Conservation (phyloP, 2,113 vertebrate species). For the Clarias magur region DNA sequence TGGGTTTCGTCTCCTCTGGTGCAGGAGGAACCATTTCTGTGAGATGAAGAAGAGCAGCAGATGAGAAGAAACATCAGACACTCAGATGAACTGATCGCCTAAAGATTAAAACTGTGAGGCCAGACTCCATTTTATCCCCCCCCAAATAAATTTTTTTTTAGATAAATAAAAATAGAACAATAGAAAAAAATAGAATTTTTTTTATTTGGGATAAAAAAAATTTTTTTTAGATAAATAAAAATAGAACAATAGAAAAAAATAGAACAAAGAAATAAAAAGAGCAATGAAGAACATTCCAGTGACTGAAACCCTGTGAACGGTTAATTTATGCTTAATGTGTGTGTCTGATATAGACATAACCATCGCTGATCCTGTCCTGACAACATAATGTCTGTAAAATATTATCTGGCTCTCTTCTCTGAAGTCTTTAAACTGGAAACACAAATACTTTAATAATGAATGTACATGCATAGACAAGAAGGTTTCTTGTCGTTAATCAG, state of each 20-base stretch:
- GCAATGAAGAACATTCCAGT: neutral
- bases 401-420: neutral
- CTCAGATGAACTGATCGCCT: neutral
- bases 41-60: slow-evolving; percentile 59
- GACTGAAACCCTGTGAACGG: neutral
- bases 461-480: neutral
- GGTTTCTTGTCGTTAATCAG: neutral
- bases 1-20: slow-evolving; percentile 90
- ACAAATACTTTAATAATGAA: neutral
- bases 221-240: neutral
- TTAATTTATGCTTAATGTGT: neutral
- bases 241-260: neutral
- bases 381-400: neutral
- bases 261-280: neutral
- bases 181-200: too few species aligned
- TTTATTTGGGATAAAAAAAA: too few species aligned
- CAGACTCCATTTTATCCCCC: too few species aligned
- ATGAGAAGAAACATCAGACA: neutral
- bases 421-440: neutral
- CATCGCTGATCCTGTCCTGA: neutral
- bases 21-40: slow-evolving; percentile 85
- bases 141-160: too few species aligned
- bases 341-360: neutral
- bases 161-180: neutral
- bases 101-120: neutral